Evolutionary conservation across 2,888 invertebrate genomes (phyloP).

Genomic region (Selenia dentaria): DNA sequence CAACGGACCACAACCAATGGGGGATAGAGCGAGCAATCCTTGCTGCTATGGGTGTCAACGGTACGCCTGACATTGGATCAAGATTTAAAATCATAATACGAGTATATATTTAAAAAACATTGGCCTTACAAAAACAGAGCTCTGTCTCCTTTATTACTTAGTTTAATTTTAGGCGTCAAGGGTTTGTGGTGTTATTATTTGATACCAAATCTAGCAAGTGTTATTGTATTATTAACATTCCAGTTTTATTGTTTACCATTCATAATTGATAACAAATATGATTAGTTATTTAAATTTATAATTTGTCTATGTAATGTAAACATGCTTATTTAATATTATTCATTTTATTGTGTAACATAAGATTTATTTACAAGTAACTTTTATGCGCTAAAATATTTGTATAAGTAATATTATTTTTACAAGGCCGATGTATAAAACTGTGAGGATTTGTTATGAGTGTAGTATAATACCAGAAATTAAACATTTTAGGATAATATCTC

Average conservation of each 20-base stretch:
- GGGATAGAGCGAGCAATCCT: slow-evolving; percentile 53
- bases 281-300: slow-evolving; percentile 65
- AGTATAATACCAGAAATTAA: slow-evolving; percentile 80
- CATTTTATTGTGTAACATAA: slow-evolving; percentile 76
- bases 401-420: slow-evolving; percentile 75
- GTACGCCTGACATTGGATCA: slow-evolving; percentile 58
- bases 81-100: slow-evolving; percentile 41
- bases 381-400: slow-evolving; percentile 65
- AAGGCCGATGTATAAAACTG: slow-evolving; percentile 74
- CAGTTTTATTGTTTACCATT: slow-evolving; percentile 77
- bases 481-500: slow-evolving; percentile 81
- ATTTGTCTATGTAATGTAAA: slow-evolving; percentile 63
- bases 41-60: slow-evolving; percentile 47
- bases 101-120: slow-evolving; percentile 30
- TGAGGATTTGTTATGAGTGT: slow-evolving; percentile 78
- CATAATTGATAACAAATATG: slow-evolving; percentile 64
- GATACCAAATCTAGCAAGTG: slow-evolving; percentile 79
- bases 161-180: slow-evolving; percentile 48
- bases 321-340: slow-evolving; percentile 75
- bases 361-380: slow-evolving; percentile 83
- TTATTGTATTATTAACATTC: slow-evolving; percentile 81
- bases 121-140: slow-evolving; percentile 42
- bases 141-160: slow-evolving; percentile 60
- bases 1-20: slow-evolving; percentile 57
- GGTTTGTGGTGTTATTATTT: slow-evolving; percentile 68